A percentile compares a stretch with the other conserved stretches of the same genome.
Conservation (phyloP, 2,113 vertebrate species). For the Pseudopodoces humilis region DNA sequence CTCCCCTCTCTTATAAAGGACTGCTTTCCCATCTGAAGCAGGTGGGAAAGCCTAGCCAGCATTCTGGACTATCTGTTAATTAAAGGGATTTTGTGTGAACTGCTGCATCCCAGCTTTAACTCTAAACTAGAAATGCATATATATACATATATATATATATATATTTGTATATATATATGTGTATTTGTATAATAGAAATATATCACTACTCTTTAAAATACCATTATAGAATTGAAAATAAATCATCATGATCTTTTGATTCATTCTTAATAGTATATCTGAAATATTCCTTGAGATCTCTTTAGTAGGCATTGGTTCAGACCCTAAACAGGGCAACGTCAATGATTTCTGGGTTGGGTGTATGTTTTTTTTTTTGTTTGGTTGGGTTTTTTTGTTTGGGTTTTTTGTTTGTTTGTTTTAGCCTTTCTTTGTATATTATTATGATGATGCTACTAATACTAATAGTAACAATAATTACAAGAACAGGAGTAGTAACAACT, state of each 20-base stretch:
- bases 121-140: neutral
- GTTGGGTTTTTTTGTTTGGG: too few species aligned
- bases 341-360: neutral
- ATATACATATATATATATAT: neutral
- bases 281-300: neutral
- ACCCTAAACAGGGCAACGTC: neutral
- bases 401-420: neutral
- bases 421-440: neutral
- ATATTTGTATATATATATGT: neutral
- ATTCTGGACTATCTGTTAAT: conserved; percentile 17
- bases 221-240: neutral
- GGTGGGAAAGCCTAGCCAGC: conserved; percentile 9
- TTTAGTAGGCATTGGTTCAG: neutral
- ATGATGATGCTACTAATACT: neutral
- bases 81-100: neutral
- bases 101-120: neutral
- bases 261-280: neutral
- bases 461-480: neutral
- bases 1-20: neutral
- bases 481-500: conserved; percentile 52
- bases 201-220: neutral
- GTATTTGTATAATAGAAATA: neutral
- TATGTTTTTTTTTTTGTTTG: neutral
- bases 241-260: neutral
- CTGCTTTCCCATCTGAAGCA: neutral